Evolutionary conservation across 1,140 invertebrate genomes (phyloP), one percentile per base, ranked within the genome.

Genomic region (Patella vulgata): DNA sequence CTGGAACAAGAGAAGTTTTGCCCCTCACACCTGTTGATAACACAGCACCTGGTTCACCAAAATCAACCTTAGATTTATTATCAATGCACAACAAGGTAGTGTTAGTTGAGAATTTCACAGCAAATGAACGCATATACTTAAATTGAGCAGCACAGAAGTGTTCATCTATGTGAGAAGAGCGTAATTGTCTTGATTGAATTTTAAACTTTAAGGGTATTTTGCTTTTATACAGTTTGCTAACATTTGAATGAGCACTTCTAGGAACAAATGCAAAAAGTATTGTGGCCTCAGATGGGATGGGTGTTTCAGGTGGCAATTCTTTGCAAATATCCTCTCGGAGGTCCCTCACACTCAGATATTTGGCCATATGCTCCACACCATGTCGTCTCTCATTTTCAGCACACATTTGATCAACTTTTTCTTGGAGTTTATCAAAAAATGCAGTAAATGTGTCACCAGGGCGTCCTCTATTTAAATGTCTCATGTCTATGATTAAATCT

Each of bases 21-120:
- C 64, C 60, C 27, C 61, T 19, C 2, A 71, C 59, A 27, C 68
- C 68, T 25, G 43, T 59, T 28, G 36, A 51, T 2, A 59, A n/a
- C 25, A 47, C 52, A 19, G 62, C 40, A n/a, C 55, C 65, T 52
- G 69, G 69, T 44, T 71, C 69, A 17, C 65, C 64, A 59, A 40
- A 63, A 51, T 63, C 57, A 31, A 71, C 30, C 42, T 70, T 73
- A 2, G 59, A 17, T 27, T 67, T 70, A 25, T 73, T 68, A 67
- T 73, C 71, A 50, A 67, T 28, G 33, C 63, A 67, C 33, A 70
- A 43, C 8, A 73, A 27, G 19, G 12, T 51, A 3, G 19, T 12
- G 6, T 43, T 0, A 6, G 68, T 62, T 39, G 48, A 46, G 27
- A 48, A 59, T 23, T 53, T 64, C 12, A 70, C 56, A 3, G 71